Percentiles rank a stretch among this genome's conserved stretches.
phyloP scores from a whole-genome alignment of 1,140 invertebrate species.

The Formica selysi region DNA sequence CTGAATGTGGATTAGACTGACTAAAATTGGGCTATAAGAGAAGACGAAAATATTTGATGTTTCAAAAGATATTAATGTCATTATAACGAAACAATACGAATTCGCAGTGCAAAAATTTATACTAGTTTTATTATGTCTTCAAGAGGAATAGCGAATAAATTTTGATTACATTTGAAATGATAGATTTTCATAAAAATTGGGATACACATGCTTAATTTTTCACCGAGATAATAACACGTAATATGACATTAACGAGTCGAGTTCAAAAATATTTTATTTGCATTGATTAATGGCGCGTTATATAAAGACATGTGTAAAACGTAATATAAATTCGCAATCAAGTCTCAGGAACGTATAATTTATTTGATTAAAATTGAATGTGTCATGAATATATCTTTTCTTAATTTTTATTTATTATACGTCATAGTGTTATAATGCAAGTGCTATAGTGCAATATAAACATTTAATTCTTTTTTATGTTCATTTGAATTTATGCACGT shows the following conservation, averaged over 20 bases:
- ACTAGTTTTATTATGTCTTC: background rate
- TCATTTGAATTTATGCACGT: too few species aligned
- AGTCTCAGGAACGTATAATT: background rate
- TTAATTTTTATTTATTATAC: background rate
- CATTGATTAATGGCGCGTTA: background rate
- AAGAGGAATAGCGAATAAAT: background rate
- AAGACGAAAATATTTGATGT: background rate
- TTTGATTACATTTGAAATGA: background rate
- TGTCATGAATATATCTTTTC: background rate
- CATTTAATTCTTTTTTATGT: background rate
- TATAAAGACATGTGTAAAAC: conserved; percentile 5
- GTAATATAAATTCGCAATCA: conserved; percentile 16
- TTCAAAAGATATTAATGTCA: background rate
- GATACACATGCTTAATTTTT: background rate
- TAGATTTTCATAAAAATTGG: background rate
- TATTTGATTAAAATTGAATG: background rate
- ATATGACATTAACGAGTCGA: background rate
- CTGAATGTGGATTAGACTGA: conserved; percentile 7
- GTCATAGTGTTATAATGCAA: background rate
- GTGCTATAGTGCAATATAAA: too few species aligned
- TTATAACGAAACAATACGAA: background rate
- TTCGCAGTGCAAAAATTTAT: background rate
- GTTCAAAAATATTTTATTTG: background rate
- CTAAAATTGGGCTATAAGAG: background rate
- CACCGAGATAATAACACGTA: background rate